phyloP scores from a whole-genome alignment of 2,888 invertebrate species.

The Odontothrips loti region DNA sequence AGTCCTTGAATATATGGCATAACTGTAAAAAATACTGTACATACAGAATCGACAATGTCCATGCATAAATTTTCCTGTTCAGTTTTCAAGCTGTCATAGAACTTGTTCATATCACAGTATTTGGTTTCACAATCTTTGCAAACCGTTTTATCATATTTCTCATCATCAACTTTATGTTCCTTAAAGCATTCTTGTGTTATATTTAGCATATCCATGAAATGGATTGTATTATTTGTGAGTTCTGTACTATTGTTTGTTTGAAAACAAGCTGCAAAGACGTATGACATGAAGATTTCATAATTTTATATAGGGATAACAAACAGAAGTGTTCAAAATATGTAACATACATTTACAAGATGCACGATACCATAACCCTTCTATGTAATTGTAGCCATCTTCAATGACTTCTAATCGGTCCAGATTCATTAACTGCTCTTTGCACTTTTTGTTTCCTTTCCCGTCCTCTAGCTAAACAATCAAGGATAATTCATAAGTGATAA shows the following conservation, averaged over 20 bases:
- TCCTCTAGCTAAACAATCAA: slow-evolving; percentile 46
- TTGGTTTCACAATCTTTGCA: slow-evolving; percentile 55
- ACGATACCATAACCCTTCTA: slow-evolving; percentile 55
- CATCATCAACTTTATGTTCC: slow-evolving; percentile 43
- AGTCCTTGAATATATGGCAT: background rate
- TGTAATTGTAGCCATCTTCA: slow-evolving; percentile 54
- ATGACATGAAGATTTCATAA: slow-evolving; percentile 28
- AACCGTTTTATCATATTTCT: slow-evolving; percentile 41
- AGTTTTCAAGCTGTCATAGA: slow-evolving; percentile 56
- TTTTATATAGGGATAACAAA: slow-evolving; percentile 36
- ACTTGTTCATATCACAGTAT: slow-evolving; percentile 55
- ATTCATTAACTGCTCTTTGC: slow-evolving; percentile 56
- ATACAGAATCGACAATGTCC: slow-evolving; percentile 64
- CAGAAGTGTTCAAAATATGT: slow-evolving; percentile 28
- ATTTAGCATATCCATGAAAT: slow-evolving; percentile 51
- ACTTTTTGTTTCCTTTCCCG: slow-evolving; percentile 49
- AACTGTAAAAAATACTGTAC: slow-evolving; percentile 38
- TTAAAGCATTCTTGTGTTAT: slow-evolving; percentile 50
- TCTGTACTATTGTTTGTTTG: slow-evolving; percentile 49
- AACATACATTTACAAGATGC: slow-evolving; percentile 60
- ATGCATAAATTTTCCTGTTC: slow-evolving; percentile 50
- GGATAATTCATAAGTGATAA: background rate
- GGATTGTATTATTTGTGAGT: slow-evolving; percentile 49
- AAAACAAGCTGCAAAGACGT: slow-evolving; percentile 54
- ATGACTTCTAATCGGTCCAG: slow-evolving; percentile 61